Evolutionary conservation across 1,140 invertebrate species (phyloP), one percentile per base, ranked within the genome.

Genomic region (Littorina saxatilis): DNA sequence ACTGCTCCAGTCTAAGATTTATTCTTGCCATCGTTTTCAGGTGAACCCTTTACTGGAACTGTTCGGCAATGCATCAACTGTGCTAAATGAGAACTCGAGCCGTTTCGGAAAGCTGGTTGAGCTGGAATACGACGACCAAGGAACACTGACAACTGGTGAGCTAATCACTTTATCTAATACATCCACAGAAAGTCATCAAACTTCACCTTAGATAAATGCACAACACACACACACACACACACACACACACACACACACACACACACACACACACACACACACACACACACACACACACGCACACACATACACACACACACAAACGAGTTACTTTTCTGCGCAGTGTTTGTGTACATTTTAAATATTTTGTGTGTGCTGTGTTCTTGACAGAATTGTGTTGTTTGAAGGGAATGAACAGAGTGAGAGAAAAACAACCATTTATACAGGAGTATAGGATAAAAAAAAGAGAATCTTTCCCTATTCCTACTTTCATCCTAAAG

Each of bases 31-130:
- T n/a, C n/a, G n/a, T n/a, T 29, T 80, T 27, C 32, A 89, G 87
- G 84, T 97, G 50, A 99, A 97, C 93, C 98, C 98, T 66, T 98
- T 99, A 68, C 98, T 99, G 97, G 98, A 99, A 94, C 95, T 90
- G 7, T 99, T 99, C 93, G 98, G 98, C 43, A 99, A 99, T 94
- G 97, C 98, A 0, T 97, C 98, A 93, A 99, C 98, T 32, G 95
- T 96, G 9, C 97, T 98, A 87, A 99, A 99, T 89, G 97, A 98
- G 89, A 99, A 99, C 92, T 98, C 97, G 61, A 98, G 96, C 94
- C 94, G 98, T 83, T 99, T 99, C 92, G 98, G 98, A 58, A 99
- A 99, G 93, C 98, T 98, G 91, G 98, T 99, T 87, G 97, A 91
- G 79, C 55, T 91, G 27, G 75, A 80, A 17, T 89, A 88, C 70